Evolutionary conservation across 2,797 vertebrate species (phyloP), one percentile per base, ranked within the genome.

Genomic region (Serranus cabrilla): DNA sequence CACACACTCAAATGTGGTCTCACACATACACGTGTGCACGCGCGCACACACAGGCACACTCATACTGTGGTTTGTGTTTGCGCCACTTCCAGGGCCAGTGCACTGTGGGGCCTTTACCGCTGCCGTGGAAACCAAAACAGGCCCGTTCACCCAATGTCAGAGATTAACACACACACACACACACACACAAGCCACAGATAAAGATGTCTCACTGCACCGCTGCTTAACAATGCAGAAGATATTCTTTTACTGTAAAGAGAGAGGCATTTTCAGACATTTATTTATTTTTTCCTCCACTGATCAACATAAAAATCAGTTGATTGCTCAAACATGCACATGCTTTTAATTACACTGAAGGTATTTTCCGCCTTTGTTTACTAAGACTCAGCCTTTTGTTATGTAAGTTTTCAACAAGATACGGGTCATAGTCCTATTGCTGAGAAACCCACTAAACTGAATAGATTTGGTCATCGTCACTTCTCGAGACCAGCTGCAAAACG

Each of bases 101-200:
- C 83, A 74, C 83, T 84, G 80, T 87, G 84, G 78, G 87, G 83
- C 80, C 81, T 72, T 89, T 83, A 80, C 75, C 57, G 86, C 89
- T 91, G 91, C 90, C 63, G 80, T 92, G 91, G 92, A 94, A 95
- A 94, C 89, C 89, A 91, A 93, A 93, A 93, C 91, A 91, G 46
- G 65, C 72, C 71, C 37, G 80, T 87, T 90, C 80, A 84, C 68
- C 74, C 72, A 81, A 78, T 80, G 83, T 89, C 78, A 85, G 81
- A 92, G 86, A 91, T 90, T 69, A 89, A 92, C 81, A 40, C 39
- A 40, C 39, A 40, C 39, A 40, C 39, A 40, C 47, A 25, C n/a
- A 57, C 62, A 68, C 37, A 50, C 70, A 46, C 51, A 77, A 58
- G 52, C 52, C 76, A 57, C 51, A 73, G 72, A 87, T 87, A 76